Conservation (phyloP, 1,140 invertebrate species). For the Spodoptera litura region DNA sequence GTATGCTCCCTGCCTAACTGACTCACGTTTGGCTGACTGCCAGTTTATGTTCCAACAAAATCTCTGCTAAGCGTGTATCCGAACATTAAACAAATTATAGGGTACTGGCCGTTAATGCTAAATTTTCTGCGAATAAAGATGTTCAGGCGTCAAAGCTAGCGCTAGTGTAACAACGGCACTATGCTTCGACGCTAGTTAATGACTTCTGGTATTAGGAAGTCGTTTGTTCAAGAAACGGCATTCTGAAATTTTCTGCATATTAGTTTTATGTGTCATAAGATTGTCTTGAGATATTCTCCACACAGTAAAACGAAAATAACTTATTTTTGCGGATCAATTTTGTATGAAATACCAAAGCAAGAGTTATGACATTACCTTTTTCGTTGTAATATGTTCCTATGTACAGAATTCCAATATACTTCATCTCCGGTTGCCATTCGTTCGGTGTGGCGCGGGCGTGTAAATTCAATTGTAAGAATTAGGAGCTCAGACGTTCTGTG, state of each 20-base stretch:
- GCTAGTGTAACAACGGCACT: neutral
- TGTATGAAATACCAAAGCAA: no score
- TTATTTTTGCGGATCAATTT: no score
- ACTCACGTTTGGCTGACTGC: constrained; percentile 28
- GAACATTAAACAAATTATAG: constrained; percentile 32
- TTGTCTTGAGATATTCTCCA: no score
- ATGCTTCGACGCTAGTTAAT: constrained; percentile 5
- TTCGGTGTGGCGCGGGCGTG: neutral
- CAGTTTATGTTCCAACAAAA: constrained; percentile 32
- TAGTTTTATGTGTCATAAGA: neutral
- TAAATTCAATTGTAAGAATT: constrained; percentile 38
- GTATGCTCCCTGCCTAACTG: constrained; percentile 12
- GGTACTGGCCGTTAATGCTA: constrained; percentile 9
- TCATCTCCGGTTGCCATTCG: constrained; percentile 1
- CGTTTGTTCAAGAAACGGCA: neutral
- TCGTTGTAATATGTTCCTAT: no score
- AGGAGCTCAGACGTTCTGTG: neutral
- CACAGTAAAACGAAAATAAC: no score
- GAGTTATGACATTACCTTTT: no score
- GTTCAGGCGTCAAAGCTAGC: neutral
- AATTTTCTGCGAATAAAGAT: constrained; percentile 33
- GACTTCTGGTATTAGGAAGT: constrained; percentile 15
- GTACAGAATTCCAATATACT: neutral
- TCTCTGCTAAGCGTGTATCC: constrained; percentile 28
- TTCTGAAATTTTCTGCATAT: no score